phyloP scores from a whole-genome alignment of 2,888 invertebrate genomes.

The Rapana venosa region DNA sequence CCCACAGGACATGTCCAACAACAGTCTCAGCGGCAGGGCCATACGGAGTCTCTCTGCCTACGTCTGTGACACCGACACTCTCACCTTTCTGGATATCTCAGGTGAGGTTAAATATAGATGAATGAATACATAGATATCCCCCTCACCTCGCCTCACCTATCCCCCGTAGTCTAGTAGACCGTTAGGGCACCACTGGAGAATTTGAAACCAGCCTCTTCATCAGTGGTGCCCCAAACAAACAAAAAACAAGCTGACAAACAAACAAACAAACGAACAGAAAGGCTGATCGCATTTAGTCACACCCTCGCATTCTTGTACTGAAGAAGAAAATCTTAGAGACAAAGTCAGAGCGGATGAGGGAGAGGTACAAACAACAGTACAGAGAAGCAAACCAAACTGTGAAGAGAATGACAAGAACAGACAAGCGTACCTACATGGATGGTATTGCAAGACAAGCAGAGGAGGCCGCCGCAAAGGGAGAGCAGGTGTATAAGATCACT shows the following conservation, averaged over 20 bases:
- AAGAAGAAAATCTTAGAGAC: too few relatives aligned
- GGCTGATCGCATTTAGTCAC: background rate
- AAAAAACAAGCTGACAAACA: background rate
- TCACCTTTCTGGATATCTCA: conserved; percentile 55
- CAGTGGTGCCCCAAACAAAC: background rate
- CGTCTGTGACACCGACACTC: conserved; percentile 49
- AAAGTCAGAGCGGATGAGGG: too few relatives aligned
- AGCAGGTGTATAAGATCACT: too few relatives aligned
- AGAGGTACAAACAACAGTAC: too few relatives aligned
- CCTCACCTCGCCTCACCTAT: too few relatives aligned
- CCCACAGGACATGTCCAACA: conserved; percentile 45
- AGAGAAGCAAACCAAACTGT: too few relatives aligned
- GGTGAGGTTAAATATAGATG: conserved; percentile 33
- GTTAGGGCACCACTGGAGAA: background rate
- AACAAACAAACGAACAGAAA: background rate
- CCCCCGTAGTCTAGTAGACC: too few relatives aligned
- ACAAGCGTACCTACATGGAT: too few relatives aligned
- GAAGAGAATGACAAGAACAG: too few relatives aligned
- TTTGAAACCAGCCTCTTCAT: background rate
- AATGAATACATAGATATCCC: background rate
- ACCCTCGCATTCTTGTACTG: background rate
- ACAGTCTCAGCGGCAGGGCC: conserved; percentile 39
- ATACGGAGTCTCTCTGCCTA: conserved; percentile 43
- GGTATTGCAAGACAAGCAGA: too few relatives aligned
- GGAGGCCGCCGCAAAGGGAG: too few relatives aligned